Evolutionary conservation across 1,140 invertebrate genomes (phyloP).

Genomic region (Mactra quadrangularis): DNA sequence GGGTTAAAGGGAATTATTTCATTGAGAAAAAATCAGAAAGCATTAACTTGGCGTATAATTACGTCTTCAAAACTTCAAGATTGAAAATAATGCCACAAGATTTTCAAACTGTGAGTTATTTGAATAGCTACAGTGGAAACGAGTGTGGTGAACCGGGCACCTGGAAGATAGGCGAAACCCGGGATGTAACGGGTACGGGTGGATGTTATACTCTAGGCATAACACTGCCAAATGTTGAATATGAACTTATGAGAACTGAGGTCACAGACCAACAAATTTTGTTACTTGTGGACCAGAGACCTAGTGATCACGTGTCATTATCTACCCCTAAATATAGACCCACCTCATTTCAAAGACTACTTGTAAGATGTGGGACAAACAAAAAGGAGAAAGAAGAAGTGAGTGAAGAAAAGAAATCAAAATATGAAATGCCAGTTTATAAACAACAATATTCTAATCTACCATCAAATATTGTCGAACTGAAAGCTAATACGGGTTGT

Average conservation of each 20-base stretch:
- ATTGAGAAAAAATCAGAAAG: constrained; percentile 65
- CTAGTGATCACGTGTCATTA: constrained; percentile 63
- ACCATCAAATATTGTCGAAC: background rate
- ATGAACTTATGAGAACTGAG: constrained; percentile 85
- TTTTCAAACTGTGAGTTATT: constrained; percentile 69
- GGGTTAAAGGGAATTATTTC: constrained; percentile 73
- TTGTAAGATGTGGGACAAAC: constrained; percentile 70
- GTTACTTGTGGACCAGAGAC: constrained; percentile 67
- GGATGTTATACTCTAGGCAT: constrained; percentile 86
- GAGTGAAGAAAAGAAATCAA: background rate
- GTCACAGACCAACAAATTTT: constrained; percentile 71
- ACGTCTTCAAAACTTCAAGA: constrained; percentile 85
- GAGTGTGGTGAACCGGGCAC: constrained; percentile 74
- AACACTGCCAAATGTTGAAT: constrained; percentile 84
- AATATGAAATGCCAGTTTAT: constrained; percentile 9
- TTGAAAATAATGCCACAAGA: constrained; percentile 85
- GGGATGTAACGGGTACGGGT: constrained; percentile 85
- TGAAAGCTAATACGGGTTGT: constrained; percentile 37
- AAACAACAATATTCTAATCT: constrained; percentile 26
- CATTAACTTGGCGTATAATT: constrained; percentile 82
- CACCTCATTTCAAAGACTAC: constrained; percentile 67
- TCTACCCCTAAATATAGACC: constrained; percentile 56
- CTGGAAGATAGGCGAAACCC: constrained; percentile 82
- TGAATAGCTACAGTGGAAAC: constrained; percentile 74
- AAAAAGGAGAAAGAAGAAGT: constrained; percentile 24